Evolutionary conservation across 2,113 vertebrate species (phyloP), one percentile per base, ranked within the genome.

Genomic region (Cynopterus brachyotis): DNA sequence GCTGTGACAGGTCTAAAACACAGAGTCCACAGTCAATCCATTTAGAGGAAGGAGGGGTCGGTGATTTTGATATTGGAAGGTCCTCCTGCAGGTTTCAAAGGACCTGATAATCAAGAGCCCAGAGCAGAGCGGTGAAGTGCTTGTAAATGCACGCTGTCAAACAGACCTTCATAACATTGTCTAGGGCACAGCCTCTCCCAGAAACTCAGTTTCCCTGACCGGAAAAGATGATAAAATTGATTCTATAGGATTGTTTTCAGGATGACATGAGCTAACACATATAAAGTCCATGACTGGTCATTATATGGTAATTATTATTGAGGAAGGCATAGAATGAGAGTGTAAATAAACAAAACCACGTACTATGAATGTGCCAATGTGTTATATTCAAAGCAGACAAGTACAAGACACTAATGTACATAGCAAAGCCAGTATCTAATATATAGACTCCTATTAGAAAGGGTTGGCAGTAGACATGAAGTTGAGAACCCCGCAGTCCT

Each of bases 181-280:
- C 3, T 10, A 60, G 67, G 37, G 73, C 35, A 59, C 19, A 87
- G 79, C 42, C 7, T 78, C 47, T 42, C 53, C 64, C n/a, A 88
- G 47, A 91, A 73, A 73, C 76, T 92, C 88, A 50, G 90, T 92
- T 84, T 96, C 67, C 42, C 87, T 81, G 32, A 92, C 55, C 91
- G 55, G 64, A 35, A 88, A 94, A 95, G 30, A 76, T 32, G 75
- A 80, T 67, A 70, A 22, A 78, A 53, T 22, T 60, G 60, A 40
- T 24, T n/a, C 13, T n/a, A 76, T 42, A 37, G 32, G 24, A 64
- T 67, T 73, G 42, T 62, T 87, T 42, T 85, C 22, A 69, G 47
- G 32, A 47, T 79, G 37, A 81, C 53, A 73, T 16, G 70, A 85
- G 35, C 22, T 72, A 94, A 85, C 50, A 90, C 53, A 79, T 69